Base-by-base conservation (phyloP, 2,888 invertebrate species). In the Rhodophaea formosa region DNA sequence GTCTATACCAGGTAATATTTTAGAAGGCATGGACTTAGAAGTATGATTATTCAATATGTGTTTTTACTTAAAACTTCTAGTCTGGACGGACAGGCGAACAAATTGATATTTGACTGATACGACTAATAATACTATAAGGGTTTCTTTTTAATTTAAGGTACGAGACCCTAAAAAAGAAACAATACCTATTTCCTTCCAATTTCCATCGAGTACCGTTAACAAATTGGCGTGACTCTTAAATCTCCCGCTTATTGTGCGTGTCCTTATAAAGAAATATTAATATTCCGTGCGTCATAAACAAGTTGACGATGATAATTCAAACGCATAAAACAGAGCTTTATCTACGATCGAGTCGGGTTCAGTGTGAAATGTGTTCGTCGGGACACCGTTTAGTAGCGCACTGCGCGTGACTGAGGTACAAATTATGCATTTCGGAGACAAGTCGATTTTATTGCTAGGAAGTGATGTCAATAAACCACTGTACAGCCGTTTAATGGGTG, bases 381-480 rank as follows among this genome's bases (percentile, higher is more conserved):
- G 86, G 88, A 88, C 89, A 90, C 89, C 88, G 84, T 91, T 90
- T 91, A 90, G 89, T 86, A 87, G 82, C 86, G 79, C 86, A 82
- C 83, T 82, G 84, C 88, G 88, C 89, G 90, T 90, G 90, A 88
- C 90, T 86, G 79, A 77, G 78, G 79, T 90, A 90, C 90, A 86
- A 89, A 91, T 90, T 88, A 89, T 90, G 87, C 90, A 85, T 89
- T 89, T 89, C 76, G 80, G 84, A 81, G 87, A 87, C 88, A 85
- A 82, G 85, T 82, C 84, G 85, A 86, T 86, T 90, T 91, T 90
- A 91, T 88, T 86, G 81, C 86, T 71, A 83, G 89, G 90, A 89
- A 89, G 88, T 88, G 88, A 88, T 82, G 87, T 89, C 89, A 86
- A 88, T 89, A 90, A 89, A 90, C 82, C 85, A 88, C 84, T 83